A percentile compares a stretch with the other conserved stretches of the same genome.
Conservation (phyloP, 2,888 invertebrate genomes). For the Teleiodes luculella region DNA sequence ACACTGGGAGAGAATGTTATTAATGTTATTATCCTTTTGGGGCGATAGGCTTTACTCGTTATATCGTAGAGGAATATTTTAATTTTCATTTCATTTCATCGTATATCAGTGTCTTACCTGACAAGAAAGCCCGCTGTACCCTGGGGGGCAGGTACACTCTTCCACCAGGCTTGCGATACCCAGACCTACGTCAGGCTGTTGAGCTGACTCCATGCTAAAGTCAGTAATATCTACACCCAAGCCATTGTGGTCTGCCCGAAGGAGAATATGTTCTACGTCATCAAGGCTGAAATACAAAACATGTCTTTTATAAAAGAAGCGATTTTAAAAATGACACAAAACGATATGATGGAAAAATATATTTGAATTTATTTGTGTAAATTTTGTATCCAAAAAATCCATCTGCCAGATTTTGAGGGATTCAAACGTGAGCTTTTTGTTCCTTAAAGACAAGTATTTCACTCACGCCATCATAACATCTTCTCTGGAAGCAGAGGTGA, state of each 20-base stretch:
- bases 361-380: no score
- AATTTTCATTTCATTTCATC: no score
- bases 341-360: no score
- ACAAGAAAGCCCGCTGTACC: conserved; percentile 91
- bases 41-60: no score
- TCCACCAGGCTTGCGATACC: conserved; percentile 92
- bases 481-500: conserved; percentile 85
- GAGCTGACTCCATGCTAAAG: conserved; percentile 90
- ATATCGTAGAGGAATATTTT: no score
- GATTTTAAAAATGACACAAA: no score
- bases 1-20: no score
- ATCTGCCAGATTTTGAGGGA: no score
- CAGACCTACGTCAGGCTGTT: conserved; percentile 83
- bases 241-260: conserved; percentile 83
- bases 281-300: conserved; percentile 77
- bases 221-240: conserved; percentile 85
- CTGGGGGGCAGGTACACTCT: conserved; percentile 91
- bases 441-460: no score
- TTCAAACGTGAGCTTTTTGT: no score
- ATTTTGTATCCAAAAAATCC: no score
- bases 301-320: background rate
- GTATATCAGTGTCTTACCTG: conserved; percentile 81
- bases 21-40: no score
- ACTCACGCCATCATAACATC: conserved; percentile 94
- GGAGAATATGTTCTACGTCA: conserved; percentile 88